These are phyloP conservation scores for Ispidina picta DNA, from an alignment of 2,797 vertebrate species.

Conservation along the genomic window DNA sequence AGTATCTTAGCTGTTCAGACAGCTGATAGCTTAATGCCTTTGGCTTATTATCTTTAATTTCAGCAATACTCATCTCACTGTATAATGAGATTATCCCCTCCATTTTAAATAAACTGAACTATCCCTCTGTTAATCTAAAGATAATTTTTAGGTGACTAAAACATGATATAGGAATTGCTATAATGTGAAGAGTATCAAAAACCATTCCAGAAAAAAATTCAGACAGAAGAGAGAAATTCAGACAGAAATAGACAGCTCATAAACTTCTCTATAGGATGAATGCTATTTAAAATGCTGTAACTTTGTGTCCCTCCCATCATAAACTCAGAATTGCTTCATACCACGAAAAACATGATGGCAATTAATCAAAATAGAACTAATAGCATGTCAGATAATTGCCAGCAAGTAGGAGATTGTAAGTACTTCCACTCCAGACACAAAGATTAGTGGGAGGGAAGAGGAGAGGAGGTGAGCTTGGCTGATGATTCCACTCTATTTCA, in stretches of 20 bases:
- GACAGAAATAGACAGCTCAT: not conserved
- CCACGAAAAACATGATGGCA: not conserved
- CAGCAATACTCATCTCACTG: not conserved
- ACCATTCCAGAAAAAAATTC: not conserved
- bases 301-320: not conserved
- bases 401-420: not conserved
- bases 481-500: not conserved
- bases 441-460: not conserved
- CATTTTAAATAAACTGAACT: slow-evolving; percentile 9
- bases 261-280: not conserved
- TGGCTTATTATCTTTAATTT: slow-evolving; percentile 60
- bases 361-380: not conserved
- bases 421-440: not conserved
- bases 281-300: not conserved
- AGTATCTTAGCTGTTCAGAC: slow-evolving; percentile 50
- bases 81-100: slow-evolving; percentile 3
- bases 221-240: not conserved
- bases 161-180: not conserved
- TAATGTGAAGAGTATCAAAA: not conserved
- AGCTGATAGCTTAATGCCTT: slow-evolving; percentile 59
- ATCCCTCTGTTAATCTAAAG: not conserved
- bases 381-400: not conserved
- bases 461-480: not conserved
- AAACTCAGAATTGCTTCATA: not conserved
- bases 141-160: not conserved